Percentiles rank a stretch among this genome's conserved stretches.
Conservation (phyloP, 2,888 invertebrate genomes). For the Machimus rusticus region DNA sequence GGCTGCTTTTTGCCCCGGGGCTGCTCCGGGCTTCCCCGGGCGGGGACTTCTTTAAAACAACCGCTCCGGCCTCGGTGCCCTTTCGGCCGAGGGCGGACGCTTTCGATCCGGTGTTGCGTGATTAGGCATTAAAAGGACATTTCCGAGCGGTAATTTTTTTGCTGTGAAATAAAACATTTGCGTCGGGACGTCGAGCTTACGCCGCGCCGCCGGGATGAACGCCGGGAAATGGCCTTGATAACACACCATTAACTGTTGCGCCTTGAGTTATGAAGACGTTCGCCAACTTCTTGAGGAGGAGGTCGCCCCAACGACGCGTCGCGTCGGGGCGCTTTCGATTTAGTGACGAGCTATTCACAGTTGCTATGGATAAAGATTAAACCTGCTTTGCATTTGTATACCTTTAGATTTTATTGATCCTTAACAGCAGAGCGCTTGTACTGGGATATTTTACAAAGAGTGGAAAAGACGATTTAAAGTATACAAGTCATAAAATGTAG, state of each 20-base stretch:
- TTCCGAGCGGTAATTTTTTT: slow-evolving; percentile 47
- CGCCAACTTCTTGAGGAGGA: neutral
- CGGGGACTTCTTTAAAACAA: slow-evolving; percentile 8
- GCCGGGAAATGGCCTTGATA: neutral
- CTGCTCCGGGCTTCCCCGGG: neutral
- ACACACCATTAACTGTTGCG: slow-evolving; percentile 18
- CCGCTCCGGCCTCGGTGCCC: neutral
- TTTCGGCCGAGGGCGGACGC: neutral
- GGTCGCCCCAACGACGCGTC: neutral
- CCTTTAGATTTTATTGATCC: neutral
- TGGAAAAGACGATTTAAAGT: neutral
- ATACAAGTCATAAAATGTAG: neutral
- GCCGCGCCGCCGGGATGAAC: neutral
- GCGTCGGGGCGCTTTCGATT: neutral
- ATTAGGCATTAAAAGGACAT: slow-evolving; percentile 49
- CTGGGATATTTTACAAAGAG: no score
- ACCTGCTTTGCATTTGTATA: neutral
- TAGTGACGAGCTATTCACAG: neutral
- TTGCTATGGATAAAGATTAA: neutral
- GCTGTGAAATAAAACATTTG: slow-evolving; percentile 22
- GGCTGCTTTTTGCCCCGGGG: neutral
- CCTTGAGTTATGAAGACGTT: neutral
- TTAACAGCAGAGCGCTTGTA: neutral
- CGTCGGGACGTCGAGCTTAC: neutral
- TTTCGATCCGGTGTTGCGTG: slow-evolving; percentile 44